Conservation (phyloP, 2,888 invertebrate genomes). For the Drosophila testacea region DNA sequence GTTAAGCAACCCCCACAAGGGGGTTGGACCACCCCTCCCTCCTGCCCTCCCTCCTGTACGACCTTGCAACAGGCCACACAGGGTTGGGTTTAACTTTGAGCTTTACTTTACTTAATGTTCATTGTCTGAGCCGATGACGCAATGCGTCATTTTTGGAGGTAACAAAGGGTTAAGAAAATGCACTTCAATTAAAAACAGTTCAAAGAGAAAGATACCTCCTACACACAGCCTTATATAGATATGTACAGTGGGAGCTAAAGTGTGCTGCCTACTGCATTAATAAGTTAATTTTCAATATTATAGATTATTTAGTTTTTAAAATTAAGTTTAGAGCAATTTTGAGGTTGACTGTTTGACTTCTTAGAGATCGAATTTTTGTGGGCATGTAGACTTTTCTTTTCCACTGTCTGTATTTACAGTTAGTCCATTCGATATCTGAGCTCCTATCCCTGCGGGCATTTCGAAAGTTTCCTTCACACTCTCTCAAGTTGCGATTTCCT, state of each 20-base stretch:
- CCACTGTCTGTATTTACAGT: conserved; percentile 7
- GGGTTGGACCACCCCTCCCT: conserved; percentile 16
- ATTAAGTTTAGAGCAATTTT: no score
- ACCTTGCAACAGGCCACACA: conserved; percentile 20
- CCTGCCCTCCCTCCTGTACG: neutral
- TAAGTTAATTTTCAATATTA: no score
- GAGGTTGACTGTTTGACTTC: no score
- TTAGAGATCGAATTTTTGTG: no score
- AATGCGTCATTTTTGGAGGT: conserved; percentile 50
- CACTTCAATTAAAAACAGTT: conserved; percentile 55
- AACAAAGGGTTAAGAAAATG: conserved; percentile 62
- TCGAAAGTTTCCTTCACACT: conserved; percentile 68
- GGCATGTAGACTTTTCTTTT: no score
- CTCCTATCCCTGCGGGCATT: conserved; percentile 17
- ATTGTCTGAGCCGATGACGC: conserved; percentile 62
- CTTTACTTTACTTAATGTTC: conserved; percentile 23
- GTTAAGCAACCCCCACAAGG: conserved; percentile 43
- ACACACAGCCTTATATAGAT: neutral
- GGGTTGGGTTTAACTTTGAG: conserved; percentile 28
- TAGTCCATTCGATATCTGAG: conserved; percentile 13
- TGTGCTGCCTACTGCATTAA: no score
- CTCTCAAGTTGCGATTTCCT: conserved; percentile 71
- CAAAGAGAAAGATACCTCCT: conserved; percentile 5
- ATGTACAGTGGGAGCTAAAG: no score
- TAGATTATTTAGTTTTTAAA: no score